Percentiles rank a stretch among this genome's conserved stretches.
Evolutionary conservation across 2,888 invertebrate species (phyloP).

Genomic region (Agrotis clavis): DNA sequence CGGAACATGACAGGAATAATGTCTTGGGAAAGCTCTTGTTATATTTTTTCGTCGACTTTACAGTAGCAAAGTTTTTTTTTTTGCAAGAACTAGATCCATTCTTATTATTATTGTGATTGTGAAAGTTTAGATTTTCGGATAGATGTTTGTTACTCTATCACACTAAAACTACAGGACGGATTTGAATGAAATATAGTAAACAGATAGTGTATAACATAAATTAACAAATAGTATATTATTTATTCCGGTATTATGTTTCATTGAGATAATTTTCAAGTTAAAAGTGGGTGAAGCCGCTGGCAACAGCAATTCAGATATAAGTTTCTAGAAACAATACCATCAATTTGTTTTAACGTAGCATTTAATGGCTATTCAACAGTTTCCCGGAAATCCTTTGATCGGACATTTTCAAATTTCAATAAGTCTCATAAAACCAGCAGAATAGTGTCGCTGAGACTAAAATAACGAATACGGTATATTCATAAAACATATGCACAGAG

Average conservation of each 20-base stretch:
- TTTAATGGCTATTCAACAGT: background rate
- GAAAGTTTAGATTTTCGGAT: too few species aligned
- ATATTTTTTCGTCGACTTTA: background rate
- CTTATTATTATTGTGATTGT: too few species aligned
- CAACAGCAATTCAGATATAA: background rate
- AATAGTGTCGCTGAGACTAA: constrained; percentile 7
- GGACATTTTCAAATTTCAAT: constrained; percentile 11
- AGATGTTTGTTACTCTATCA: too few species aligned
- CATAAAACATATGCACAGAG: constrained; percentile 41
- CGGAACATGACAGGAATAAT: background rate
- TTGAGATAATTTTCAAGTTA: too few species aligned
- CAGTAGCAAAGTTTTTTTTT: background rate
- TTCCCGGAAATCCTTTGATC: constrained; percentile 18
- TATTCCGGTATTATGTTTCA: too few species aligned
- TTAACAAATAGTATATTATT: too few species aligned
- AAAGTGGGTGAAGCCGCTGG: too few species aligned
- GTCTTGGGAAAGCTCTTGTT: too few species aligned
- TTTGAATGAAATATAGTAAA: too few species aligned
- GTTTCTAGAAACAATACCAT: constrained; percentile 13
- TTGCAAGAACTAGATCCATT: too few species aligned
- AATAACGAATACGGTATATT: constrained; percentile 32
- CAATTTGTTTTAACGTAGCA: background rate
- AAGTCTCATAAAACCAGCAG: background rate
- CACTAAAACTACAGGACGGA: too few species aligned
- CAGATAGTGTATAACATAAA: too few species aligned